Conservation (phyloP, 2,113 vertebrate genomes). For the Pygoscelis antarcticus region DNA sequence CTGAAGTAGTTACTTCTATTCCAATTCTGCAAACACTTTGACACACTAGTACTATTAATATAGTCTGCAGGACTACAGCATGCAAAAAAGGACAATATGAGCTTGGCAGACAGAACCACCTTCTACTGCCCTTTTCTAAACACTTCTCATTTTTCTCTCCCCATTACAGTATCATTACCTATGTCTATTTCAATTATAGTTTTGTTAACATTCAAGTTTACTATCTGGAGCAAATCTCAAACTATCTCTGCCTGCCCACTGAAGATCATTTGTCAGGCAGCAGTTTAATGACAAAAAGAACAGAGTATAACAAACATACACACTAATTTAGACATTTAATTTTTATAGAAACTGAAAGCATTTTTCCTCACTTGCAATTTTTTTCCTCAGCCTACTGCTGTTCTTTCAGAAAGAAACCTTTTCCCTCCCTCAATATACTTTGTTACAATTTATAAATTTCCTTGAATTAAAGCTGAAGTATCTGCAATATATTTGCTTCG, state of each 20-base stretch:
- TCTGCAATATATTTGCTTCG: neutral
- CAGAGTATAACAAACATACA: neutral
- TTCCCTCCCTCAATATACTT: neutral
- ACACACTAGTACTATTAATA: neutral
- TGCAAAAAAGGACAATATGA: neutral
- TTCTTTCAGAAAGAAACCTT: neutral
- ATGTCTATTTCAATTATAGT: neutral
- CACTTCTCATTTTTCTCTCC: neutral
- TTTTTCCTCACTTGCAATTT: neutral
- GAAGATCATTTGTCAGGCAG: neutral
- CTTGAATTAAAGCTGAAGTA: neutral
- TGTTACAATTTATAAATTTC: neutral
- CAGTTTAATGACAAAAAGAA: neutral
- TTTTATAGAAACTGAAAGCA: neutral
- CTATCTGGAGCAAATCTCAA: neutral
- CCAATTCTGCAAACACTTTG: neutral
- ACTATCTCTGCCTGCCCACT: neutral
- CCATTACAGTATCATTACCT: neutral
- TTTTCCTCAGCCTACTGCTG: neutral
- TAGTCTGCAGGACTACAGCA: neutral
- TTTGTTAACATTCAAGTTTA: neutral
- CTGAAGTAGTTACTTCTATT: neutral
- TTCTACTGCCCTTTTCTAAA: neutral
- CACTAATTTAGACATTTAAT: neutral
- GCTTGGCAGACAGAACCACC: neutral